These are phyloP conservation scores for Drosophila nigritarsus DNA, from an alignment of 2,888 invertebrate species.

Conservation along the genomic window DNA sequence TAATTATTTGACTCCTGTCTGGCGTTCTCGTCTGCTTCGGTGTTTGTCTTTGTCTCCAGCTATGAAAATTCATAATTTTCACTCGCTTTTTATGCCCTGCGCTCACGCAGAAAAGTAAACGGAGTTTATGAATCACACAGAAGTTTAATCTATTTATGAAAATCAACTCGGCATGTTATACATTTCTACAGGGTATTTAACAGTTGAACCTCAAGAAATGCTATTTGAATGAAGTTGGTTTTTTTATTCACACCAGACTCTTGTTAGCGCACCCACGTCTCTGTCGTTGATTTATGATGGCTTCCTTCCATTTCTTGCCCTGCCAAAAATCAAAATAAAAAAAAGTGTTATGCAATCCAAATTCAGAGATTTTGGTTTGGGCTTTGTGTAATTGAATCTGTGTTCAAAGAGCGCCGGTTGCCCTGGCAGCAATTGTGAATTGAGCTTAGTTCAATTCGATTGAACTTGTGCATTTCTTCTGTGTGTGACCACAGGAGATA, in stretches of 20 bases:
- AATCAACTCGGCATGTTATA: neutral
- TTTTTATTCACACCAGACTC: slow-evolving; percentile 32
- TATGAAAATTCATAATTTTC: slow-evolving; percentile 70
- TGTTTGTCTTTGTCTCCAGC: slow-evolving; percentile 61
- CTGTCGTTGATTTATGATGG: slow-evolving; percentile 52
- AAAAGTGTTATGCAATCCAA: slow-evolving; percentile 53
- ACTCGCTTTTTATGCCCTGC: slow-evolving; percentile 26
- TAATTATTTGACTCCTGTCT: slow-evolving; percentile 78
- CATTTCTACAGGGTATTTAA: slow-evolving; percentile 33
- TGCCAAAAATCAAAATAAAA: slow-evolving; percentile 6
- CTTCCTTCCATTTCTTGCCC: neutral
- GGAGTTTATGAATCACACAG: slow-evolving; percentile 5
- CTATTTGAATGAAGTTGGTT: slow-evolving; percentile 7
- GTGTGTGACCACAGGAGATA: slow-evolving; percentile 15
- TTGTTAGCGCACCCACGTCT: slow-evolving; percentile 30
- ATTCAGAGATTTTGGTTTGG: slow-evolving; percentile 40
- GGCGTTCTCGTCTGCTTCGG: slow-evolving; percentile 54
- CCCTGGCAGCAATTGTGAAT: slow-evolving; percentile 26
- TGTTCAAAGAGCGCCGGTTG: slow-evolving; percentile 52
- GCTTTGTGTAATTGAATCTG: slow-evolving; percentile 68
- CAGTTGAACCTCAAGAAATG: neutral
- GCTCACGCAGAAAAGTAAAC: slow-evolving; percentile 10
- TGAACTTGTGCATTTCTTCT: slow-evolving; percentile 33
- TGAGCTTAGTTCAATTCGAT: slow-evolving; percentile 30
- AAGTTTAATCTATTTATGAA: neutral